A percentile compares a stretch with the other conserved stretches of the same genome.
Conservation (phyloP, 2,888 invertebrate species). For the Drosophila mercatorum region DNA sequence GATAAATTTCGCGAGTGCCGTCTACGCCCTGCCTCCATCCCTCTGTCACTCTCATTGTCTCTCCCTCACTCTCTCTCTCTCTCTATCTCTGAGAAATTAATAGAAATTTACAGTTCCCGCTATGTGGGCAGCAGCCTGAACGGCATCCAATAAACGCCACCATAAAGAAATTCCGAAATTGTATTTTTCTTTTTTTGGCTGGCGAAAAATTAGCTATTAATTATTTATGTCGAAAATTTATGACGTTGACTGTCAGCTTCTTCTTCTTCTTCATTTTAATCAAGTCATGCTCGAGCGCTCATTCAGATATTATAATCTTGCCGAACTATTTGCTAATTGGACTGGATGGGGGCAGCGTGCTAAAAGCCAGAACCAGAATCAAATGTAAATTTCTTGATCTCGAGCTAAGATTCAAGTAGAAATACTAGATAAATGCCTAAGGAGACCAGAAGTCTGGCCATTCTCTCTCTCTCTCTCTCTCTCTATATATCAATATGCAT, state of each 20-base stretch:
- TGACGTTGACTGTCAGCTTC: slow-evolving; percentile 9
- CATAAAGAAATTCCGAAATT: slow-evolving; percentile 28
- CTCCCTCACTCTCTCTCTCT: neutral
- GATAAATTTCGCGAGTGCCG: slow-evolving; percentile 18
- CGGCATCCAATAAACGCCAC: slow-evolving; percentile 32
- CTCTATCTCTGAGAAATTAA: slow-evolving; percentile 1
- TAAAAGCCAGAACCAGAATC: neutral
- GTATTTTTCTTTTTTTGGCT: slow-evolving; percentile 6
- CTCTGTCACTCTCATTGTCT: neutral
- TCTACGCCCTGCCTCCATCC: neutral
- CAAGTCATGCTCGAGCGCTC: neutral
- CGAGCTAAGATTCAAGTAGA: neutral
- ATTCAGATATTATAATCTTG: slow-evolving; percentile 11
- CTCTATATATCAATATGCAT: neutral
- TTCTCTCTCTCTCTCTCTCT: neutral
- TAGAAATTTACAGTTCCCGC: slow-evolving; percentile 16
- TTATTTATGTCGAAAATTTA: slow-evolving; percentile 33
- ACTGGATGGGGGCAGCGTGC: slow-evolving; percentile 4
- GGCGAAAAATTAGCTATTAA: slow-evolving; percentile 19
- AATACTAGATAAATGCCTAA: neutral
- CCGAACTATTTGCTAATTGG: slow-evolving; percentile 13
- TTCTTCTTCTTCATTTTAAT: neutral
- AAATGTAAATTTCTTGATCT: slow-evolving; percentile 3
- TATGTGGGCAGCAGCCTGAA: slow-evolving; percentile 6
- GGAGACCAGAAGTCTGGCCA: neutral